Conservation (phyloP, 1,140 invertebrate species). For the Anoplolepis gracilipes region DNA sequence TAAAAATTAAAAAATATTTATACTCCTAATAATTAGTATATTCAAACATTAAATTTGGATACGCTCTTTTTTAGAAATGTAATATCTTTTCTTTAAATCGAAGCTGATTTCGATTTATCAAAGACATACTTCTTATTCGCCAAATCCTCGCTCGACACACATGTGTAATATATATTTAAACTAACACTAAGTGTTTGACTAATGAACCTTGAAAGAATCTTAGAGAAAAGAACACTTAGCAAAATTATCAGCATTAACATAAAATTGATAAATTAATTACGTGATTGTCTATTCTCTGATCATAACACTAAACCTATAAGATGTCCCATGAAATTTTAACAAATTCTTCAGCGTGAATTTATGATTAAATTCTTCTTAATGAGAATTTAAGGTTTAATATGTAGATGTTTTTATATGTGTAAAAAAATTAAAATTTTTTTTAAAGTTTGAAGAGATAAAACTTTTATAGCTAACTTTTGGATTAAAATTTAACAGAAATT, state of each 20-base stretch:
- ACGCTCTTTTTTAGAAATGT: background rate
- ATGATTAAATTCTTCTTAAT: background rate
- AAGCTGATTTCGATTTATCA: background rate
- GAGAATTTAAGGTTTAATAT: background rate
- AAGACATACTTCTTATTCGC: too few relatives aligned
- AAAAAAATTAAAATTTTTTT: too few relatives aligned
- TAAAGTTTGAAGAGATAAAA: background rate
- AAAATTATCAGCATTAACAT: background rate
- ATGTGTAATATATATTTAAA: background rate
- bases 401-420: background rate
- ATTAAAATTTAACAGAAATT: background rate
- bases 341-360: background rate
- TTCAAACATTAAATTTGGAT: background rate
- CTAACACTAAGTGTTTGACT: background rate
- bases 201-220: background rate
- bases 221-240: background rate
- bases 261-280: conserved; percentile 8
- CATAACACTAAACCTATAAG: background rate
- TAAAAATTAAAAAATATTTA: background rate
- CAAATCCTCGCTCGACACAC: background rate
- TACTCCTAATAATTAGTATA: background rate
- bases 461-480: background rate
- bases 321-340: background rate
- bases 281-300: background rate
- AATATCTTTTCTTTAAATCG: background rate